phyloP scores from a whole-genome alignment of 2,797 vertebrate species.

The Acrossocheilus wenchowensis region DNA sequence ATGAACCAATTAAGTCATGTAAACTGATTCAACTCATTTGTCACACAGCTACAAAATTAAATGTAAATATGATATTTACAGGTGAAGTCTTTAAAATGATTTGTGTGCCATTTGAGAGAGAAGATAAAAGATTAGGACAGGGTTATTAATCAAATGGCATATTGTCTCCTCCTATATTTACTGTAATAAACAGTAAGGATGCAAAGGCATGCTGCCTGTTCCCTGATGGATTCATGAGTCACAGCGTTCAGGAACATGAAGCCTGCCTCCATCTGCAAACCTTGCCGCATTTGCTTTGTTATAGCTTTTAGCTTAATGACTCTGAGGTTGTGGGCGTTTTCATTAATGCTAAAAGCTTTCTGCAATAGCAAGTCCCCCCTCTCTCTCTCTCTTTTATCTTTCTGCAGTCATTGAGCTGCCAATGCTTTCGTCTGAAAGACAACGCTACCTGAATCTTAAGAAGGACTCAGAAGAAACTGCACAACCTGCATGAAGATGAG shows the following conservation, averaged over 20 bases:
- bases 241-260: constrained; percentile 24
- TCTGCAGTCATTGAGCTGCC: constrained; percentile 26
- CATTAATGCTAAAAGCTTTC: constrained; percentile 55
- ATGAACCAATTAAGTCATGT: neutral
- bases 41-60: constrained; percentile 1
- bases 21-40: neutral
- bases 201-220: neutral
- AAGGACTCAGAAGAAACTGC: constrained; percentile 16
- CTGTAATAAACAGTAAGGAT: constrained; percentile 4
- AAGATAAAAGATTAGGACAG: neutral
- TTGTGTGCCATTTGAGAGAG: neutral
- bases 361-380: neutral
- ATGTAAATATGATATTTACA: neutral
- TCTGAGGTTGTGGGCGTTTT: constrained; percentile 28
- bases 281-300: constrained; percentile 47
- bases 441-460: constrained; percentile 59
- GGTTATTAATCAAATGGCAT: constrained; percentile 33
- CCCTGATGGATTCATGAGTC: constrained; percentile 44
- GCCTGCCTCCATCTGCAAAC: constrained; percentile 6
- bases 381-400: neutral
- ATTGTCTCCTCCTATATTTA: neutral
- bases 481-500: neutral
- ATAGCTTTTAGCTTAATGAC: constrained; percentile 66
- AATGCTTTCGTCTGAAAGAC: constrained; percentile 31
- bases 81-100: constrained; percentile 16